Evolutionary conservation across 1,140 invertebrate genomes (phyloP).

Genomic region (Drosophila setifemur): DNA sequence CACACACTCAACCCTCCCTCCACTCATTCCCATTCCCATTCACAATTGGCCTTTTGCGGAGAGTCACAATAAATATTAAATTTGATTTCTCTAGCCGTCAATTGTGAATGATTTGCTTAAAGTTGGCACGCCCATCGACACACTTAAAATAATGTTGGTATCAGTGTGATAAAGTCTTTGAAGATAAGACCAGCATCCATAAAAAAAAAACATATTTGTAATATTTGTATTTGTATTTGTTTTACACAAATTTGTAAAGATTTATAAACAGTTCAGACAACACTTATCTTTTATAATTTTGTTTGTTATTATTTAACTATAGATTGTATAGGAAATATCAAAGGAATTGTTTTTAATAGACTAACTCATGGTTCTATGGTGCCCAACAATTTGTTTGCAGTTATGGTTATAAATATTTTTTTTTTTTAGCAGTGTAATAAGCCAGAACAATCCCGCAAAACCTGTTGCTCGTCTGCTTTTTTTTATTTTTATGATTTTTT

Average conservation of each 20-base stretch:
- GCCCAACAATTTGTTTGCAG: too few relatives aligned
- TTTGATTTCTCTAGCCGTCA: conserved; percentile 23
- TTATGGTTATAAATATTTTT: neutral
- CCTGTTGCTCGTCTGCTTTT: conserved; percentile 48
- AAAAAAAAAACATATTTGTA: too few relatives aligned
- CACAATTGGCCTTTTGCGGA: conserved; percentile 48
- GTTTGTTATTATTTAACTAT: too few relatives aligned
- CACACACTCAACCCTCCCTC: neutral
- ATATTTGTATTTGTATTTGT: too few relatives aligned
- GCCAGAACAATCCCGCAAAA: conserved; percentile 28
- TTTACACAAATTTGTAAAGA: too few relatives aligned
- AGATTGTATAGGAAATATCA: too few relatives aligned
- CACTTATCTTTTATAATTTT: too few relatives aligned
- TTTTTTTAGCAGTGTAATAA: neutral
- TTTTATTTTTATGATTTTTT: conserved; percentile 8
- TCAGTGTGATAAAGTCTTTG: too few relatives aligned
- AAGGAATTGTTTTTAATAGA: too few relatives aligned
- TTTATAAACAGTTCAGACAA: too few relatives aligned
- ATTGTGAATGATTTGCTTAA: conserved; percentile 35
- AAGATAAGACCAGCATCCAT: too few relatives aligned
- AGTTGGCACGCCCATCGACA: conserved; percentile 11
- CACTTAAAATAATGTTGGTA: conserved; percentile 7
- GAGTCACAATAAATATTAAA: conserved; percentile 24
- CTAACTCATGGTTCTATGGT: too few relatives aligned
- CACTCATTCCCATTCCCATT: conserved; percentile 24